A percentile compares a stretch with the other conserved stretches of the same genome.
Conservation (phyloP, 2,888 invertebrate species). For the Torymus texanus region DNA sequence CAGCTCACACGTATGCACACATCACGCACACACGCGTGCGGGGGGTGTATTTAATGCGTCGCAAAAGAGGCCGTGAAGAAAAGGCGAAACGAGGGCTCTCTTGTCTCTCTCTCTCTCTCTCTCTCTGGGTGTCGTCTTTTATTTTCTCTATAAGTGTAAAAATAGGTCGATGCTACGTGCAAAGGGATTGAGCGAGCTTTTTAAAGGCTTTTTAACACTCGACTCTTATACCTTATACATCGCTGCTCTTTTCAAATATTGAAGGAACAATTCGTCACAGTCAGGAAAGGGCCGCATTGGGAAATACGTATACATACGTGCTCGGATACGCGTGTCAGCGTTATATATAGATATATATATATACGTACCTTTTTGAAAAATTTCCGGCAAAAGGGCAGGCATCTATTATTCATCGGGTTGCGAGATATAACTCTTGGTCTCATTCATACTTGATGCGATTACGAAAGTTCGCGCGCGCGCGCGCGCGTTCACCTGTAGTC, state of each 20-base stretch:
- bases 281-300: too few species aligned
- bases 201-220: slow-evolving; percentile 28
- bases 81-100: background rate
- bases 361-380: slow-evolving; percentile 40
- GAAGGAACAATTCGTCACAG: slow-evolving; percentile 28
- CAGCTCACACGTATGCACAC: background rate
- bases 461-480: slow-evolving; percentile 9
- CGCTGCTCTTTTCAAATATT: slow-evolving; percentile 17
- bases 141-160: background rate
- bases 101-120: background rate
- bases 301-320: too few species aligned
- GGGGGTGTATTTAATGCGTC: background rate
- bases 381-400: slow-evolving; percentile 13
- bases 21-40: too few species aligned
- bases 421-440: slow-evolving; percentile 21
- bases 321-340: background rate
- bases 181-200: slow-evolving; percentile 3
- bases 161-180: slow-evolving; percentile 12
- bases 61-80: background rate
- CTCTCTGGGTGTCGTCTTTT: background rate
- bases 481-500: background rate
- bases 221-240: background rate
- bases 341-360: background rate
- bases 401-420: slow-evolving; percentile 45
- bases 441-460: slow-evolving; percentile 36